A percentile compares a stretch with the other conserved stretches of the same genome.
Evolutionary conservation across 2,888 invertebrate genomes (phyloP).

Genomic region (Caenorhabditis drosophilae): DNA sequence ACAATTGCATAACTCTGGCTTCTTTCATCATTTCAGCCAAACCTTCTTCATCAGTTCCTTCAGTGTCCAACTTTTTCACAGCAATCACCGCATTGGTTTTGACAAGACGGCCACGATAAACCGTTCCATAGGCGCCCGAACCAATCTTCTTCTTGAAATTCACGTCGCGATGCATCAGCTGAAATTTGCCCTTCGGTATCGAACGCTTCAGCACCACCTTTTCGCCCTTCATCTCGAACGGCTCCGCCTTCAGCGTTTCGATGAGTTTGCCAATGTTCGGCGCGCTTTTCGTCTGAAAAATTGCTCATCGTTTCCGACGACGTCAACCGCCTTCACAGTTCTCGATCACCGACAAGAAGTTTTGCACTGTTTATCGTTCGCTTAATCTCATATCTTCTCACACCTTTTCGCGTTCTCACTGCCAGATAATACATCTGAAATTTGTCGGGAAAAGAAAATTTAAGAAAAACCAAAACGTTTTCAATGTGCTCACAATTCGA

Average conservation of each 20-base stretch:
- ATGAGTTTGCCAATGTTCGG: conserved; percentile 35
- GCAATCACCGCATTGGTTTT: conserved; percentile 33
- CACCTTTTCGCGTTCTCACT: conserved; percentile 26
- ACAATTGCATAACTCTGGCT: conserved; percentile 63
- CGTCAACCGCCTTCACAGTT: too few relatives aligned
- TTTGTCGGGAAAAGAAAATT: too few relatives aligned
- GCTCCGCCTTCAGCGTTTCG: conserved; percentile 37
- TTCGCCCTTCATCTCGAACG: conserved; percentile 38
- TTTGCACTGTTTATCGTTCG: conserved; percentile 20
- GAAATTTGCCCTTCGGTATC: conserved; percentile 55
- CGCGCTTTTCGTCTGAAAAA: conserved; percentile 35
- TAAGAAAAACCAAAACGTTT: too few relatives aligned
- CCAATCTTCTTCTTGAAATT: conserved; percentile 57
- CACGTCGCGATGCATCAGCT: conserved; percentile 55
- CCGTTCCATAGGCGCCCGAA: conserved; percentile 59
- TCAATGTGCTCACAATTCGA: conserved; percentile 8
- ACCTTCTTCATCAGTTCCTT: conserved; percentile 43
- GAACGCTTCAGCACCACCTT: conserved; percentile 42
- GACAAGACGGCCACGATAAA: conserved; percentile 52
- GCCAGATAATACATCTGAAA: conserved; percentile 28
- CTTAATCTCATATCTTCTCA: conserved; percentile 43
- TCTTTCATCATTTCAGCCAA: conserved; percentile 64
- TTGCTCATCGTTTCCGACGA: too few relatives aligned
- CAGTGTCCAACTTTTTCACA: conserved; percentile 44
- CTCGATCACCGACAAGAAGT: conserved; percentile 9